phyloP scores from a whole-genome alignment of 2,888 invertebrate species.

The Brassicogethes aeneus region DNA sequence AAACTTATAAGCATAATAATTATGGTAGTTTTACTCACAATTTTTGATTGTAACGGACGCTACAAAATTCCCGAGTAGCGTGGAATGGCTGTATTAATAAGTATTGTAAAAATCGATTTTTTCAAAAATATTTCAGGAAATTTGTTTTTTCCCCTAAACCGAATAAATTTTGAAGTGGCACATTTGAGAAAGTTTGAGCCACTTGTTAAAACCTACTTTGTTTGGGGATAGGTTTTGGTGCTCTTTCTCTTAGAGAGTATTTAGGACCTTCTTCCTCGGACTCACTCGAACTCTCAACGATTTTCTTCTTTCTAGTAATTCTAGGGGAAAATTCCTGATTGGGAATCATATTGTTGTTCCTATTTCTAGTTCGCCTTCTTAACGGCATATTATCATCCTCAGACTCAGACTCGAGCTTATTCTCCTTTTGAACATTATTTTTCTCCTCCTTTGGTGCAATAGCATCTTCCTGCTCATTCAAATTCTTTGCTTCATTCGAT shows the following conservation, averaged over 20 bases:
- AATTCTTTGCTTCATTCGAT: conserved; percentile 11
- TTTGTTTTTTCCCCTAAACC: no score
- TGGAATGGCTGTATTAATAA: no score
- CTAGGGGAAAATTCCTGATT: conserved; percentile 15
- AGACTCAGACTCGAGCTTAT: conserved; percentile 20
- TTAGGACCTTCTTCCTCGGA: conserved; percentile 27
- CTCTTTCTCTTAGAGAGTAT: conserved; percentile 34
- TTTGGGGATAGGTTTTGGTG: conserved; percentile 31
- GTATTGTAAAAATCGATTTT: not conserved
- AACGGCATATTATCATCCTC: conserved; percentile 5
- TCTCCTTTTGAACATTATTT: conserved; percentile 11
- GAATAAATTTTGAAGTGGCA: no score
- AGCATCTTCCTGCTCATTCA: conserved; percentile 10
- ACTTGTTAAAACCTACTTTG: conserved; percentile 26
- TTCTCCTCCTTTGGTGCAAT: not conserved
- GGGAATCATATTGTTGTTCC: conserved; percentile 5
- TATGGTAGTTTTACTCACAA: no score
- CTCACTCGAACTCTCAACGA: conserved; percentile 25
- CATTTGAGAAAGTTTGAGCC: no score
- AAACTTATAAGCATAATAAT: no score
- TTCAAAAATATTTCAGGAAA: no score
- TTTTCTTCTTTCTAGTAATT: conserved; percentile 19
- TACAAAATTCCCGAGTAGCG: no score
- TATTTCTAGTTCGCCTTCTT: not conserved
- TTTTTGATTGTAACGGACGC: no score